Evolutionary conservation across 2,888 invertebrate species (phyloP).

Genomic region (Pardosa pseudoannulata): DNA sequence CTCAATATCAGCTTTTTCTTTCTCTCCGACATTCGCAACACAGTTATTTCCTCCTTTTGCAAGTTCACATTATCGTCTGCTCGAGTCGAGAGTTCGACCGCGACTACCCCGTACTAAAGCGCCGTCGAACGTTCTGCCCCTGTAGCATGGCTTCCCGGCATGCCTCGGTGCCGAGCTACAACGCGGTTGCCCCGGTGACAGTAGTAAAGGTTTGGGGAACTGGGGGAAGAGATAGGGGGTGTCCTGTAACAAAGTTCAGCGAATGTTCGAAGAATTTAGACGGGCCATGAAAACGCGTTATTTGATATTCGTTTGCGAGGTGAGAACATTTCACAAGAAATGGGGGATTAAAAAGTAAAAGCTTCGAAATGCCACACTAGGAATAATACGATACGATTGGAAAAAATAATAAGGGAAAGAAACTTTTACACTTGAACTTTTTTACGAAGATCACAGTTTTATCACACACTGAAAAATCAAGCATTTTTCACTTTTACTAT

Average conservation of each 20-base stretch:
- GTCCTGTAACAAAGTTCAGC: slow-evolving; percentile 12
- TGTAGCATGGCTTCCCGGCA: slow-evolving; percentile 3
- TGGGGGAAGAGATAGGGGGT: neutral
- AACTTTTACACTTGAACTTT: too few relatives aligned
- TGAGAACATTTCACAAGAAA: neutral
- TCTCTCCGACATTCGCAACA: neutral
- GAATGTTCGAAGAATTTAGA: neutral
- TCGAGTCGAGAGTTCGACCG: slow-evolving; percentile 3
- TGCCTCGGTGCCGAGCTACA: neutral
- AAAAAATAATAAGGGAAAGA: too few relatives aligned
- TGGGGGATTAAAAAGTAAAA: too few relatives aligned
- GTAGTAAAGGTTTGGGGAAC: neutral
- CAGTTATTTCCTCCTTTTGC: neutral
- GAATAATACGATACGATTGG: too few relatives aligned
- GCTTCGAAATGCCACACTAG: too few relatives aligned
- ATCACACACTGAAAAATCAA: too few relatives aligned
- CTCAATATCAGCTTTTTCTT: neutral
- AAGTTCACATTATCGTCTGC: neutral
- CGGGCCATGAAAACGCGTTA: neutral
- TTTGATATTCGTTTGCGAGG: neutral
- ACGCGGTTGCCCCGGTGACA: slow-evolving; percentile 1
- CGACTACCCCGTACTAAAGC: slow-evolving; percentile 8
- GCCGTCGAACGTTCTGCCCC: slow-evolving; percentile 12
- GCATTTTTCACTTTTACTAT: too few relatives aligned
- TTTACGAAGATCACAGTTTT: too few relatives aligned